phyloP scores from a whole-genome alignment of 2,797 vertebrate species.

The Anguilla megastoma region DNA sequence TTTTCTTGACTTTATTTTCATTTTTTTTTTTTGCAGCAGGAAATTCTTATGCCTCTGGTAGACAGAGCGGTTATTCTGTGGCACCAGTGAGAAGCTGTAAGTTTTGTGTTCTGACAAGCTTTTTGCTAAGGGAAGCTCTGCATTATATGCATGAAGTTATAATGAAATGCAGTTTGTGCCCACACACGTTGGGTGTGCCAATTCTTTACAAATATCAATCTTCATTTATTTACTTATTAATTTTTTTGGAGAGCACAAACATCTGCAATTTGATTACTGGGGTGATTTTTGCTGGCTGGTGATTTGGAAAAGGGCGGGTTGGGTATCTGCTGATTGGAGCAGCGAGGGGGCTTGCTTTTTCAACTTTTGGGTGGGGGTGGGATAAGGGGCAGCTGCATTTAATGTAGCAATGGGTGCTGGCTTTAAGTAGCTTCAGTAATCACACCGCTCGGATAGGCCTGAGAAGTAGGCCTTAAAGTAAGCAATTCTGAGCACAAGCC shows the following conservation, averaged over 20 bases:
- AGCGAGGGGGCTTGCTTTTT: conserved; percentile 3
- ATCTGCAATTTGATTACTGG: not conserved
- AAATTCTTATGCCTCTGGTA: conserved; percentile 58
- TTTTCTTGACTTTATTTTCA: conserved; percentile 21
- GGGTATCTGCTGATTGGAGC: not conserved
- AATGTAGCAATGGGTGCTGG: not conserved
- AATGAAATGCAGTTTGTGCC: not conserved
- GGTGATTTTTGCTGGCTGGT: conserved; percentile 5
- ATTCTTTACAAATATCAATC: not conserved
- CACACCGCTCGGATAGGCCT: not conserved
- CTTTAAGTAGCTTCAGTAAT: not conserved
- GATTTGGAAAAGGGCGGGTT: not conserved
- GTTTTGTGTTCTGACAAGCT: conserved; percentile 42
- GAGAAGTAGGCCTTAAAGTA: not conserved
- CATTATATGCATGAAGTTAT: conserved; percentile 15
- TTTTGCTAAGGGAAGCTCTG: conserved; percentile 35
- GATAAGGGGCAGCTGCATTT: not conserved
- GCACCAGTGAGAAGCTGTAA: conserved; percentile 65
- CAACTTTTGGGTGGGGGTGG: not conserved
- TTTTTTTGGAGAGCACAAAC: not conserved
- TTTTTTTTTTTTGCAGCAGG: conserved; percentile 53
- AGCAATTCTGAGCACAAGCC: not conserved
- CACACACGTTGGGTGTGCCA: not conserved
- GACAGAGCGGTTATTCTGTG: conserved; percentile 64
- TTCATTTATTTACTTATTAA: not conserved